Percentiles rank a stretch among this genome's conserved stretches.
Evolutionary conservation across 2,888 invertebrate genomes (phyloP).

Genomic region (Hemaris fuciformis): DNA sequence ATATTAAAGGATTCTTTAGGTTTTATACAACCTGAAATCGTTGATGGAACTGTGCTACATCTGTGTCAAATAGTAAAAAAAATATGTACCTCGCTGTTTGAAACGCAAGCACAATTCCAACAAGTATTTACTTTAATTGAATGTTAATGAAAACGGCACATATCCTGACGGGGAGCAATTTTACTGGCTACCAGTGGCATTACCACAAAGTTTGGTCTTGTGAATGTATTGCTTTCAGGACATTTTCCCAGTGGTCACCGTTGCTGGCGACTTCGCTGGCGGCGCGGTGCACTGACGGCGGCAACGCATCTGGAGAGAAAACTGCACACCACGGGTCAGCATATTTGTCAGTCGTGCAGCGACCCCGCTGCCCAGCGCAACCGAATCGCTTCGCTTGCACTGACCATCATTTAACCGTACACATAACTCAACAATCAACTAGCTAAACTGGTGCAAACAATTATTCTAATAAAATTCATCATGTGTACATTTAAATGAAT

Average conservation of each 20-base stretch:
- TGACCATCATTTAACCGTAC: not conserved
- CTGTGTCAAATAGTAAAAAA: not conserved
- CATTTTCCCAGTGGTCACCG: constrained; percentile 85
- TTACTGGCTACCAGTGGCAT: constrained; percentile 64
- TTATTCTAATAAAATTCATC: not conserved
- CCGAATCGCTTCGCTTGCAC: not conserved
- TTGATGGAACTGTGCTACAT: constrained; percentile 5
- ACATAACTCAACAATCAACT: not conserved
- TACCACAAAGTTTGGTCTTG: constrained; percentile 81
- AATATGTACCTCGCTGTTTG: not conserved
- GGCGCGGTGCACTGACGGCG: constrained; percentile 72
- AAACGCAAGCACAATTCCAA: constrained; percentile 19
- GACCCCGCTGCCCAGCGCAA: no score
- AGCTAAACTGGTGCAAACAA: not conserved
- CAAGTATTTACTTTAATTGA: not conserved
- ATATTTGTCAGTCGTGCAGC: constrained; percentile 54
- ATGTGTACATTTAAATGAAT: not conserved
- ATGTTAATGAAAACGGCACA: constrained; percentile 70
- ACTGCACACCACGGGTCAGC: constrained; percentile 80
- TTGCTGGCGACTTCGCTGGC: constrained; percentile 83
- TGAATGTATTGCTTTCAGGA: constrained; percentile 81
- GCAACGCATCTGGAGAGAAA: constrained; percentile 78
- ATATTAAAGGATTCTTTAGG: constrained; percentile 48
- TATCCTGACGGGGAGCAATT: constrained; percentile 59
- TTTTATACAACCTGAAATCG: constrained; percentile 51